Percentiles rank a stretch among this genome's conserved stretches.
phyloP scores from a whole-genome alignment of 2,797 vertebrate genomes.

The Clarias platycephalus region DNA sequence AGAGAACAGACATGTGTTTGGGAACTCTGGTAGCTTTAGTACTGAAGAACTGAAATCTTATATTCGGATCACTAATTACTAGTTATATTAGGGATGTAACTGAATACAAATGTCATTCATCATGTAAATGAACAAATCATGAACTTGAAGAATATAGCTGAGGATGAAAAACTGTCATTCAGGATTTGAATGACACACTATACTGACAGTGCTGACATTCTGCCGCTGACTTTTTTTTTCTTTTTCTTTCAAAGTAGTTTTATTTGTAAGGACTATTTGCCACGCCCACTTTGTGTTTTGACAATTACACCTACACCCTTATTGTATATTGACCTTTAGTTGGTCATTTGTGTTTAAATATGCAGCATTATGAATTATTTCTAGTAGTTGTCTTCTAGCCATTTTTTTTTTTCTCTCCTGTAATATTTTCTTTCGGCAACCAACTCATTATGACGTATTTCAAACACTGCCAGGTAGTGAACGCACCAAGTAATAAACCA shows the following conservation, averaged over 20 bases:
- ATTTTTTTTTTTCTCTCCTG: not conserved
- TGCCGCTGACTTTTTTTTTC: not conserved
- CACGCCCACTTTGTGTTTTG: not conserved
- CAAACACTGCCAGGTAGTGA: not conserved
- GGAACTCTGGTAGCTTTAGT: not conserved
- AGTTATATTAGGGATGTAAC: too few species aligned
- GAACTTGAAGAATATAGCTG: not conserved
- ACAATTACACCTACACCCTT: not conserved
- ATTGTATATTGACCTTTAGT: not conserved
- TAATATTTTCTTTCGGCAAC: not conserved
- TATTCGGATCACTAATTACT: too few species aligned
- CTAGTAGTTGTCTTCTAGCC: not conserved
- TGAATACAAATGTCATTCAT: not conserved
- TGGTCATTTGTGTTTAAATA: not conserved
- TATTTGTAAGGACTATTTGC: not conserved
- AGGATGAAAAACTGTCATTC: not conserved
- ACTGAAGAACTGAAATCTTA: not conserved
- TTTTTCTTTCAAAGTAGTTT: not conserved
- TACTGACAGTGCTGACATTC: not conserved
- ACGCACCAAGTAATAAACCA: constrained; percentile 49
- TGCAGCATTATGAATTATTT: not conserved
- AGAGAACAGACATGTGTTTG: not conserved
- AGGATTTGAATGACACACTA: not conserved
- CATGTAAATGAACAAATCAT: not conserved
- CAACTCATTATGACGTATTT: constrained; percentile 16